A percentile compares a stretch with the other conserved stretches of the same genome.
Evolutionary conservation across 2,888 invertebrate species (phyloP).

Genomic region (Heliconius ismenius): DNA sequence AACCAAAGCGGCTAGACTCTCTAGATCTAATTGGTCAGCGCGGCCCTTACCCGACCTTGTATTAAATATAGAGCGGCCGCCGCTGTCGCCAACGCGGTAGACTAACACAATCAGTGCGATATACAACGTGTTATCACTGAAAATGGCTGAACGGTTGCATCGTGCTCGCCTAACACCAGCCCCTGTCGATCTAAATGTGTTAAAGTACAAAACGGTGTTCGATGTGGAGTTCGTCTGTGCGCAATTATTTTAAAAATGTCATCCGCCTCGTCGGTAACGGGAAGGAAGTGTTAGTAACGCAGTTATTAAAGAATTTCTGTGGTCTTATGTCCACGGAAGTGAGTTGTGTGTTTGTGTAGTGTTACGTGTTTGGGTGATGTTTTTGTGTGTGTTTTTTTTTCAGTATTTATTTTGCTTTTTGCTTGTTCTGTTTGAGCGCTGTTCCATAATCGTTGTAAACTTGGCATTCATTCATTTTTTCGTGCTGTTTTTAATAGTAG

Average conservation of each 20-base stretch:
- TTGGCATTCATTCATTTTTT: not conserved
- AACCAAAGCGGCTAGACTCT: conserved; percentile 48
- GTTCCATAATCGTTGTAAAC: not conserved
- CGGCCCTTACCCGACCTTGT: conserved; percentile 73
- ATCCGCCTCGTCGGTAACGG: conserved; percentile 66
- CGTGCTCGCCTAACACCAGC: conserved; percentile 63
- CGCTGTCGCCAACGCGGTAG: conserved; percentile 68
- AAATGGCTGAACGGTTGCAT: conserved; percentile 76
- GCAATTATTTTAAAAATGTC: conserved; percentile 71
- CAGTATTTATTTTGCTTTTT: not conserved
- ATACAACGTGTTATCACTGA: conserved; percentile 72
- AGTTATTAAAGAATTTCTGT: conserved; percentile 38
- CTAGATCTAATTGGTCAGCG: conserved; percentile 56
- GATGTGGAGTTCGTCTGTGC: conserved; percentile 62
- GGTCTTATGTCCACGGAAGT: not conserved
- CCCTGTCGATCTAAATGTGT: conserved; percentile 63
- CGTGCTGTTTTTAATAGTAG: too few relatives aligned
- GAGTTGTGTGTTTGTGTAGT: not conserved
- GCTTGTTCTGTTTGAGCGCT: not conserved
- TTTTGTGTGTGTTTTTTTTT: not conserved
- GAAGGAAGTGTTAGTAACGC: conserved; percentile 69
- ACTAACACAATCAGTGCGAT: conserved; percentile 53
- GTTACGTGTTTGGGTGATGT: conserved; percentile 4
- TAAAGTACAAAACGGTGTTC: conserved; percentile 63
- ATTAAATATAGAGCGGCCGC: conserved; percentile 67